Percentiles rank a stretch among this genome's conserved stretches.
phyloP scores from a whole-genome alignment of 2,888 invertebrate species.

The Drosophila atroscutellata region DNA sequence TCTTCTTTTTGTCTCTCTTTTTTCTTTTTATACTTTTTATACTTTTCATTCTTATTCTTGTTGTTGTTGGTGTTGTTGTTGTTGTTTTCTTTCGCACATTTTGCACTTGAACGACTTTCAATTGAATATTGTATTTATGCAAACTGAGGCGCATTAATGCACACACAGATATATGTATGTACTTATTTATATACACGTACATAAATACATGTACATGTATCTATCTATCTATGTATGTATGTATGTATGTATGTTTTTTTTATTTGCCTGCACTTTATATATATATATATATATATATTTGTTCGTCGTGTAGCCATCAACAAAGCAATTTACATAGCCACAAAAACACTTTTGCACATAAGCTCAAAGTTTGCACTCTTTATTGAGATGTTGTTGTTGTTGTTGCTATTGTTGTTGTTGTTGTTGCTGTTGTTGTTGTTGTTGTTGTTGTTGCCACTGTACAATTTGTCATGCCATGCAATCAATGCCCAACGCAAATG shows the following conservation, averaged over 20 bases:
- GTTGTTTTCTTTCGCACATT: conserved; percentile 55
- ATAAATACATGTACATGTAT: conserved; percentile 2
- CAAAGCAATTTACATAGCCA: conserved; percentile 63
- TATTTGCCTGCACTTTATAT: conserved; percentile 8
- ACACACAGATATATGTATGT: background rate
- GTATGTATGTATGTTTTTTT: background rate
- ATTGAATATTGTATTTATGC: conserved; percentile 74
- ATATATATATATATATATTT: conserved; percentile 11
- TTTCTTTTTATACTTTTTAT: conserved; percentile 6
- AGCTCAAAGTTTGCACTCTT: conserved; percentile 25
- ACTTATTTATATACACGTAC: background rate
- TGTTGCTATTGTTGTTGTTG: conserved; percentile 37
- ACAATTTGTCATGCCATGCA: conserved; percentile 55
- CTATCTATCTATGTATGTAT: conserved; percentile 3
- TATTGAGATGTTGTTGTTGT: conserved; percentile 45
- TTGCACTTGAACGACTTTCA: conserved; percentile 76
- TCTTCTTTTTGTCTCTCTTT: conserved; percentile 11
- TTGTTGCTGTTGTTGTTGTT: conserved; percentile 18
- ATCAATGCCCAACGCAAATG: conserved; percentile 58
- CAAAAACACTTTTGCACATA: conserved; percentile 2
- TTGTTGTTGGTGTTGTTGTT: conserved; percentile 24
- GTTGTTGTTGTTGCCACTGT: conserved; percentile 23
- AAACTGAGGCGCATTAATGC: conserved; percentile 43
- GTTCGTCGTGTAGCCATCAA: conserved; percentile 51
- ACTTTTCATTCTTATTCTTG: conserved; percentile 1